Evolutionary conservation across 2,888 invertebrate genomes (phyloP).

Genomic region (Spodoptera picta): DNA sequence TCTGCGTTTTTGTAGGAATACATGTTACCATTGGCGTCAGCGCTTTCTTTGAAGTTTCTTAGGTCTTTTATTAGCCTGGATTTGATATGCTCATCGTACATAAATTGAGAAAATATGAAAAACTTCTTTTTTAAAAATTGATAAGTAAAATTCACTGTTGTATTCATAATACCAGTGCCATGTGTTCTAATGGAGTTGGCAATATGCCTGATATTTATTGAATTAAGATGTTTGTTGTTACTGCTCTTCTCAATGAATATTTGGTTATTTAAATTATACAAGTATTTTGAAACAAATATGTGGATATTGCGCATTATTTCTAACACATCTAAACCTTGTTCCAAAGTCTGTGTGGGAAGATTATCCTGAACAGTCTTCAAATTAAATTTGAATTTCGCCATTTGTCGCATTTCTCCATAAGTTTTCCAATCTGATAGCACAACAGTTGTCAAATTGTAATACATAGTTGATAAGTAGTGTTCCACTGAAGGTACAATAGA

Average conservation of each 20-base stretch:
- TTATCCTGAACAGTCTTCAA: slow-evolving; percentile 96
- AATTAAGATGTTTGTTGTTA: slow-evolving; percentile 97
- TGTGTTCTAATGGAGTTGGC: slow-evolving; percentile 99
- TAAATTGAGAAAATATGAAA: slow-evolving; percentile 97
- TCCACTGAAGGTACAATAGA: slow-evolving; percentile 92
- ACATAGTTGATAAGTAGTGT: slow-evolving; percentile 97
- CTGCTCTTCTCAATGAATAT: slow-evolving; percentile 97
- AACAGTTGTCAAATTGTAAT: slow-evolving; percentile 99
- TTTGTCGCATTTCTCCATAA: slow-evolving; percentile 98
- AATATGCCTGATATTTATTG: slow-evolving; percentile 97
- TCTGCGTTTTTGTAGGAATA: slow-evolving; percentile 97
- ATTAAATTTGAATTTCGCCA: slow-evolving; percentile 95
- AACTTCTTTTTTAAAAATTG: slow-evolving; percentile 98
- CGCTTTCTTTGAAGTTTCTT: slow-evolving; percentile 93
- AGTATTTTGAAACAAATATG: slow-evolving; percentile 96
- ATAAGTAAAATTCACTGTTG: slow-evolving; percentile 97
- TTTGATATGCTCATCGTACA: slow-evolving; percentile 99
- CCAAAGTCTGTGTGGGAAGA: slow-evolving; percentile 98
- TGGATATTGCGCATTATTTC: slow-evolving; percentile 99
- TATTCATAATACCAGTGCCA: slow-evolving; percentile 98
- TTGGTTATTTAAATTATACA: slow-evolving; percentile 98
- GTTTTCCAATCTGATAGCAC: slow-evolving; percentile 99
- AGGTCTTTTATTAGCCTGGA: slow-evolving; percentile 97
- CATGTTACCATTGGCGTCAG: slow-evolving; percentile 90
- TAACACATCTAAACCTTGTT: slow-evolving; percentile 98